Percentiles rank a stretch among this genome's conserved stretches.
phyloP scores from a whole-genome alignment of 2,797 vertebrate genomes.

The Rhadinocentrus ornatus region DNA sequence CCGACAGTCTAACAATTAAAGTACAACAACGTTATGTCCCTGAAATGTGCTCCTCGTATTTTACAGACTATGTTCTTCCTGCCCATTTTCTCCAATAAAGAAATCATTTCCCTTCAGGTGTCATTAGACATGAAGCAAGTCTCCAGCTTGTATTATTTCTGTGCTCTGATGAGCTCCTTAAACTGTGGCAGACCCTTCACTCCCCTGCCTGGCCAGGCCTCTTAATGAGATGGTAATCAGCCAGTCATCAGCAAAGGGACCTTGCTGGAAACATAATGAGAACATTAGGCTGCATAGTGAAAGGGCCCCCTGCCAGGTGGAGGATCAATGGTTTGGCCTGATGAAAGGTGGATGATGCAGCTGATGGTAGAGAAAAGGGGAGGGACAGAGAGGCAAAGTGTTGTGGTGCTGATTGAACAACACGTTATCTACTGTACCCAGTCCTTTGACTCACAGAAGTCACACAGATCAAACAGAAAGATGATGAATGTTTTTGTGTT shows the following conservation, averaged over 20 bases:
- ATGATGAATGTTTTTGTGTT: not conserved
- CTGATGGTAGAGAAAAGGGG: conserved; percentile 60
- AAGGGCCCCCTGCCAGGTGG: conserved; percentile 69
- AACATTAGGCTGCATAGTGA: conserved; percentile 80
- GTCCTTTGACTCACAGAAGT: conserved; percentile 33
- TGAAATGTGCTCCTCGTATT: conserved; percentile 25
- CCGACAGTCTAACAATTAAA: conserved; percentile 2
- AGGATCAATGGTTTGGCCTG: conserved; percentile 78
- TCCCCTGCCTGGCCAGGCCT: conserved; percentile 75
- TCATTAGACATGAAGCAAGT: conserved; percentile 61
- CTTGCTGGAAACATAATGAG: conserved; percentile 82
- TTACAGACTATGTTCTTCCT: conserved; percentile 21
- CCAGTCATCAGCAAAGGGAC: conserved; percentile 76
- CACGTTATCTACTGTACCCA: conserved; percentile 59
- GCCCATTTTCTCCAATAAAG: conserved; percentile 51
- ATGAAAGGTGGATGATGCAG: conserved; percentile 79
- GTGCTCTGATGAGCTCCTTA: conserved; percentile 77
- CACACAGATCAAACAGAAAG: conserved; percentile 11
- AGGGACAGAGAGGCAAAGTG: conserved; percentile 32
- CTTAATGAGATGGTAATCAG: conserved; percentile 85
- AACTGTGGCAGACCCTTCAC: conserved; percentile 80
- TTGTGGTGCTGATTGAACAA: conserved; percentile 64
- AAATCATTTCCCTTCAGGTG: conserved; percentile 65
- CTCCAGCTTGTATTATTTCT: conserved; percentile 72
- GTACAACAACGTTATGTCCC: conserved; percentile 11